A percentile compares a stretch with the other conserved stretches of the same genome.
Conservation (phyloP, 2,888 invertebrate genomes). For the Zonitis immaculata region DNA sequence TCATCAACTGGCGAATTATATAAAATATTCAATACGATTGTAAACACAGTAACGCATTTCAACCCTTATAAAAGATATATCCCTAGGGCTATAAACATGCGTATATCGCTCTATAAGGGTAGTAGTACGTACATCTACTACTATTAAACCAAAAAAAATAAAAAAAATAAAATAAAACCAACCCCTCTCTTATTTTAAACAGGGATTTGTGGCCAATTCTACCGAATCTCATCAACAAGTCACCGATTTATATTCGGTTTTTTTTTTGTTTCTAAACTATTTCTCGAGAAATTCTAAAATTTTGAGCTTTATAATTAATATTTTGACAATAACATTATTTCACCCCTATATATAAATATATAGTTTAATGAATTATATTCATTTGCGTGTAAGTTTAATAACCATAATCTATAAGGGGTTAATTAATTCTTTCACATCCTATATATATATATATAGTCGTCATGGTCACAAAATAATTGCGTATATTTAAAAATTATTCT, state of each 20-base stretch:
- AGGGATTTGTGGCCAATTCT: conserved; percentile 49
- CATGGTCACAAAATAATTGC: conserved; percentile 19
- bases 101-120: no score
- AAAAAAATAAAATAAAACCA: no score
- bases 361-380: conserved; percentile 42
- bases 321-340: background rate
- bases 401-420: conserved; percentile 36
- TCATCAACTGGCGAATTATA: conserved; percentile 51
- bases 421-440: conserved; percentile 44
- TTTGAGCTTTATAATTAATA: background rate
- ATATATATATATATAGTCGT: no score
- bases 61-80: conserved; percentile 20
- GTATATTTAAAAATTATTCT: background rate
- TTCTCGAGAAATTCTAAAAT: no score
- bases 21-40: conserved; percentile 51
- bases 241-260: conserved; percentile 46
- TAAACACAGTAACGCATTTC: conserved; percentile 44
- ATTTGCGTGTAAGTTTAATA: conserved; percentile 39
- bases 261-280: background rate
- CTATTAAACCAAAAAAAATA: no score
- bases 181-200: conserved; percentile 34
- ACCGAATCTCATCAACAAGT: conserved; percentile 50
- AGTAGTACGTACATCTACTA: no score
- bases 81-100: conserved; percentile 20
- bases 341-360: conserved; percentile 5